Evolutionary conservation across 2,113 vertebrate genomes (phyloP), one percentile per base, ranked within the genome.

Genomic region (Balaeniceps rex): DNA sequence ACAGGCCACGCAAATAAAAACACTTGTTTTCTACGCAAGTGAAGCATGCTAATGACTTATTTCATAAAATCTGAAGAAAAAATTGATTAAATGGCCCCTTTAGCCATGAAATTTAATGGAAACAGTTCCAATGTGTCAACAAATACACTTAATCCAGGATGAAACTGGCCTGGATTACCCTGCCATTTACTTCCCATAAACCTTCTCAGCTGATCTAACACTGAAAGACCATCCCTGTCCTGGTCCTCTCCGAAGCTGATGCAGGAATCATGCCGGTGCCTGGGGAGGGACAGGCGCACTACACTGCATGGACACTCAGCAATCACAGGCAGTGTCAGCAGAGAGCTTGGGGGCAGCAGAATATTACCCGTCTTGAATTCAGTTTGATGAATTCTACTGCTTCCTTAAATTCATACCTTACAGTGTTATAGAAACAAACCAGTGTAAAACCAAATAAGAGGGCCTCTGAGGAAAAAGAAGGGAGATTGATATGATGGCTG

Each of bases 281-380:
- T n/a, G 42, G 28, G 6, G 29, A 15, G 3, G 74, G 14, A 60
- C 31, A 34, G 9, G 6, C 0, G 0, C 29, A 29, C 3, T 12
- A 17, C 16, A 19, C 9, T 1, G 2, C 42, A 25, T 0, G 7
- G 26, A 26, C 40, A 21, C 23, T 44, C 61, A 34, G 16, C 1
- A 6, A 25, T 51, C 38, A 83, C 23, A 34, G 14, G 21, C 1
- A 1, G 26, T 12, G 17, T 19, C 19, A 61, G 34, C 14, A 19
- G 15, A 36, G 7, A 57, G 38, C 17, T 6, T 3, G 18, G 24
- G 24, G 4, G n/a, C 7, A 47, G 49, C 25, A 44, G 19, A 36
- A 75, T 22, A 70, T 60, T 47, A 61, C 21, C 33, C 9, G 63
- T 34, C 38, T 29, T 47, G 4, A 68, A 47, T 14, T 76, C 18